Evolutionary conservation across 2,888 invertebrate genomes (phyloP).

Genomic region (Napeogenes sylphis): DNA sequence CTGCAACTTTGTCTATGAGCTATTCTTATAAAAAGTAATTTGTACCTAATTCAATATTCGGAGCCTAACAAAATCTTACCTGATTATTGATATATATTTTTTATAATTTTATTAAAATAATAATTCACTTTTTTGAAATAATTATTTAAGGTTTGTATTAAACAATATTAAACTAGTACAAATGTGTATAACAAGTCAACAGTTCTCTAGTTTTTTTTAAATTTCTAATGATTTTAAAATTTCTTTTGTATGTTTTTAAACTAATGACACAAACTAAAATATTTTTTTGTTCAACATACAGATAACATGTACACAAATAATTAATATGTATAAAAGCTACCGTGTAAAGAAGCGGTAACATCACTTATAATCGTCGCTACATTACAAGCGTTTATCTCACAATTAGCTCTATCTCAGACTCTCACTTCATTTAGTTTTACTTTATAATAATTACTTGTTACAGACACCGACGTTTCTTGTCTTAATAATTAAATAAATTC

Average conservation of each 20-base stretch:
- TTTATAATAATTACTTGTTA: conserved; percentile 32
- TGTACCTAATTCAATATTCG: no score
- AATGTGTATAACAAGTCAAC: no score
- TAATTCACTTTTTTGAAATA: no score
- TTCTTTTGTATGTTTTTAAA: not conserved
- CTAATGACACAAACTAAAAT: not conserved
- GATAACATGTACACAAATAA: not conserved
- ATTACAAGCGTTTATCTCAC: conserved; percentile 33
- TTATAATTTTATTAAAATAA: no score
- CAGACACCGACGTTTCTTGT: conserved; percentile 30
- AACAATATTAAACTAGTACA: no score
- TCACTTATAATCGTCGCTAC: conserved; percentile 30
- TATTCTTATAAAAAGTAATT: no score
- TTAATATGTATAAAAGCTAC: conserved; percentile 1
- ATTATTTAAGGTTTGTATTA: no score
- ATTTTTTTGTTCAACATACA: not conserved
- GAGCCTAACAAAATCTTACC: no score
- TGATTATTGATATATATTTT: no score
- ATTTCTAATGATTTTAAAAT: no score
- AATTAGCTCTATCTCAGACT: conserved; percentile 29
- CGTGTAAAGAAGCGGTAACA: conserved; percentile 22
- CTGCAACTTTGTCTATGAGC: no score
- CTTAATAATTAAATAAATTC: conserved; percentile 33
- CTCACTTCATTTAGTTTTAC: conserved; percentile 34
- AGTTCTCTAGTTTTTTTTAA: no score